Base-by-base conservation (phyloP, 1,140 invertebrate species). In the Bicyclus anynana region DNA sequence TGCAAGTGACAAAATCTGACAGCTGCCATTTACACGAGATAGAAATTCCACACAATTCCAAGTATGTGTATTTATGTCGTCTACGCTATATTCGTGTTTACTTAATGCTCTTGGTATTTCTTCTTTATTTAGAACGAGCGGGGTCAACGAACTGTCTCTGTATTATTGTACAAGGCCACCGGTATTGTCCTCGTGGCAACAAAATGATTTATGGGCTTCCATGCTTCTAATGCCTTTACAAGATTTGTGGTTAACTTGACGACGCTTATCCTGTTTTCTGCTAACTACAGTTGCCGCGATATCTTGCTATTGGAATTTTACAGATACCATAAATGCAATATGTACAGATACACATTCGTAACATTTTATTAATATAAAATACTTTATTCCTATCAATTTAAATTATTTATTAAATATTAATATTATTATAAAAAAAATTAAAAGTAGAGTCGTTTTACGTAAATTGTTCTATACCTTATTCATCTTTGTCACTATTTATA, bases 121-220 rank as follows among this genome's bases (percentile, higher is more conserved):
- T 64, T 77, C 71, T 70, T 72, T 69, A 80, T 77, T 77, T 71
- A 69, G 75, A 72, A 64, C 69, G 54, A 49, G 17, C 40, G 62
- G 66, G 74, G 51, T 77, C 79, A 66, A 14, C 69, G 76, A 74
- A 67, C 78, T 63, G 53, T 56, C 65, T 63, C 65, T 59, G 66
- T 68, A 55, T 63, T 65, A 59, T 51, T 47, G 53, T 61, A 50
- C 78, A 81, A 79, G 74, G 74, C 77, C 72, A 72, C 70, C 62
- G 59, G 71, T 74, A 76, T 73, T 80, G 74, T 80, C 70, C 67
- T 72, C 71, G 53, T 60, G 59, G 66, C 59, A 54, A 65, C 62
- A 27, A 44, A 66, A 62, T 62, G 66, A 65, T 68, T 59, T 68
- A 62, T 69, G 62, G 53, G 52, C 49, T 53, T 67, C 64, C 56